Evolutionary conservation across 92 coral and sea anemone genomes (phyloP).

Genomic region (Actinostola sp.): DNA sequence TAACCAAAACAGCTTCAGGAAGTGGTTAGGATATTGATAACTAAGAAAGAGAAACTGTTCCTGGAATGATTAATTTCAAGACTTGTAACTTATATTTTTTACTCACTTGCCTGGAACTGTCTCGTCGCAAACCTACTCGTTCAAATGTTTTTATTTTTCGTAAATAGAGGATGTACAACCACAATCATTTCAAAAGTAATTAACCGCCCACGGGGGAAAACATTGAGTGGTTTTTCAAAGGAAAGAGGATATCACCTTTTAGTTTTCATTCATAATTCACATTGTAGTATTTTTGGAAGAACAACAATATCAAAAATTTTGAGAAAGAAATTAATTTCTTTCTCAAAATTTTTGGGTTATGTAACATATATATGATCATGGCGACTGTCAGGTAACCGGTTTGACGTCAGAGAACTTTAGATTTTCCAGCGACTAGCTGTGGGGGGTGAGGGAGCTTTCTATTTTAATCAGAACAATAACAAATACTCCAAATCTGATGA

Average conservation of each 20-base stretch:
- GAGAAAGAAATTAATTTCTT: no score
- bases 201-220: constrained; percentile 2
- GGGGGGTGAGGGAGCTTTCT: no score
- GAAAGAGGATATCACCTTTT: neutral
- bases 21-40: constrained; percentile 1
- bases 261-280: neutral
- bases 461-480: no score
- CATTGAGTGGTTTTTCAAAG: neutral
- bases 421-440: no score
- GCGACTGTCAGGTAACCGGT: no score
- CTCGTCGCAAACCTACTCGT: no score
- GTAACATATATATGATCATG: no score
- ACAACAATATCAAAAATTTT: no score
- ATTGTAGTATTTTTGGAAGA: no score
- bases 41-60: neutral
- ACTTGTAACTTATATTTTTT: neutral
- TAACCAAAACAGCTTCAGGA: constrained; percentile 13
- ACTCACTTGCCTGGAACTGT: neutral
- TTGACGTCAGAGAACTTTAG: no score
- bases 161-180: constrained; percentile 1
- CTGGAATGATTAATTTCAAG: neutral
- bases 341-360: no score
- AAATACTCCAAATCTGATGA: no score
- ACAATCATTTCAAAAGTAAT: neutral
- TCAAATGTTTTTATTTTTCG: neutral